Conservation (phyloP, 2,888 invertebrate species). For the Drosophila paranaensis region DNA sequence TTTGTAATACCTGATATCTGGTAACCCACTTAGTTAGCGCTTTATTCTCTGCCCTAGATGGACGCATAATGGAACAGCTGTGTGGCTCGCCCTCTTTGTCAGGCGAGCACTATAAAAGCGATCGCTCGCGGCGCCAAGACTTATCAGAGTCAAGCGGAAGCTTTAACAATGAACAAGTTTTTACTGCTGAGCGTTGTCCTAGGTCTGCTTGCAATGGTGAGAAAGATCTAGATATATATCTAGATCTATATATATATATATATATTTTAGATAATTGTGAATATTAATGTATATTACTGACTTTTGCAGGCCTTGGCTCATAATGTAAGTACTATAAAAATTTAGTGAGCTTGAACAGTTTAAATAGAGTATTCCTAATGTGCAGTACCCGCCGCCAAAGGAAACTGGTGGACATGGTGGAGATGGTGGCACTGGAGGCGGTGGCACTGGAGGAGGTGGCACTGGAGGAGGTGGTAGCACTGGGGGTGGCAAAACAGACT, state of each 20-base stretch:
- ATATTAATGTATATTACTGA: background rate
- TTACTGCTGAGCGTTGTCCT: slow-evolving; percentile 29
- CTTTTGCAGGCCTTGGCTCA: slow-evolving; percentile 24
- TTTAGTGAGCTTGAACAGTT: background rate
- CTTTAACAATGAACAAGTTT: slow-evolving; percentile 36
- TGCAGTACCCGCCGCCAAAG: background rate
- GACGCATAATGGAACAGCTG: slow-evolving; percentile 43
- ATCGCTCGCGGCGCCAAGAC: background rate
- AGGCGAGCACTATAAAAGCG: slow-evolving; percentile 40
- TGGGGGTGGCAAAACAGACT: background rate
- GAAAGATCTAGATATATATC: background rate
- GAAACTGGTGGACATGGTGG: background rate
- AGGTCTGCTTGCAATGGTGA: slow-evolving; percentile 41
- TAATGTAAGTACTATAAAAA: slow-evolving; percentile 27
- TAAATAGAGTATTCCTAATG: background rate
- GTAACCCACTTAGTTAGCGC: background rate
- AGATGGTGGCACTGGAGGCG: background rate
- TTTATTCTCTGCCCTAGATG: slow-evolving; percentile 29
- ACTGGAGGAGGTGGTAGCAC: background rate
- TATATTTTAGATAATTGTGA: background rate
- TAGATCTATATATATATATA: background rate
- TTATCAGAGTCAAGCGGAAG: slow-evolving; percentile 5
- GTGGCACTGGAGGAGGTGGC: background rate
- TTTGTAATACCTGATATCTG: background rate
- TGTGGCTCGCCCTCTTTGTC: slow-evolving; percentile 16